These are phyloP conservation scores for Lepidotrigona ventralis DNA, from an alignment of 1,140 invertebrate species.

Conservation along the genomic window DNA sequence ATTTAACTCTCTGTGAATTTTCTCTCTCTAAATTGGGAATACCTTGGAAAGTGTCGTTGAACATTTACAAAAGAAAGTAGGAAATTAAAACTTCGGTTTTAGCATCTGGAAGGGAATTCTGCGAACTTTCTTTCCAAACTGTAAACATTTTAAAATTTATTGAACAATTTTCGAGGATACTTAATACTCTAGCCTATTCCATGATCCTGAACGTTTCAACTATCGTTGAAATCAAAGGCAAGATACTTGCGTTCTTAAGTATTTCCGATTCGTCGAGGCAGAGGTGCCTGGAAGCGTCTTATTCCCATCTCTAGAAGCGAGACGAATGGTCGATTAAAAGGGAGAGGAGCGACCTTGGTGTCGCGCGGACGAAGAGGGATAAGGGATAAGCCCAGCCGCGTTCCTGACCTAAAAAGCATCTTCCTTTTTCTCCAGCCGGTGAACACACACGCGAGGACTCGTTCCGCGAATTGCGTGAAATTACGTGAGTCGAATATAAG, in stretches of 20 bases:
- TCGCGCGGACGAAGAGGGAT: slow-evolving; percentile 28
- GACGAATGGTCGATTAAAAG: slow-evolving; percentile 17
- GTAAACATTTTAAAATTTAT: too few species aligned
- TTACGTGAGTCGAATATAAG: slow-evolving; percentile 36
- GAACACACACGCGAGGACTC: slow-evolving; percentile 18
- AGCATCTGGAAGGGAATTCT: too few species aligned
- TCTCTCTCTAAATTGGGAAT: too few species aligned
- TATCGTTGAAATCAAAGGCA: neutral
- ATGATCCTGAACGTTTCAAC: neutral
- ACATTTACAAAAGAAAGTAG: too few species aligned
- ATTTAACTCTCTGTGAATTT: too few species aligned
- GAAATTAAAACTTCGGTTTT: too few species aligned
- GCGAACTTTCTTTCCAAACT: too few species aligned
- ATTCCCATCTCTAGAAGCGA: neutral
- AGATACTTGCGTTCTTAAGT: too few species aligned
- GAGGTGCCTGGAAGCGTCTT: neutral
- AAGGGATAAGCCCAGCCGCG: slow-evolving; percentile 37
- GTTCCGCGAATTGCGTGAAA: slow-evolving; percentile 51
- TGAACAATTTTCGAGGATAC: too few species aligned
- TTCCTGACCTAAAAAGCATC: slow-evolving; percentile 60
- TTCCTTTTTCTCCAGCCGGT: slow-evolving; percentile 39
- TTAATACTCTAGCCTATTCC: too few species aligned
- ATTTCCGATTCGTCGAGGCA: neutral
- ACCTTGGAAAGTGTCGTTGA: too few species aligned
- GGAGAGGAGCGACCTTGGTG: slow-evolving; percentile 4